Conservation (phyloP, 1,140 invertebrate species). For the Ceratina australensis region DNA sequence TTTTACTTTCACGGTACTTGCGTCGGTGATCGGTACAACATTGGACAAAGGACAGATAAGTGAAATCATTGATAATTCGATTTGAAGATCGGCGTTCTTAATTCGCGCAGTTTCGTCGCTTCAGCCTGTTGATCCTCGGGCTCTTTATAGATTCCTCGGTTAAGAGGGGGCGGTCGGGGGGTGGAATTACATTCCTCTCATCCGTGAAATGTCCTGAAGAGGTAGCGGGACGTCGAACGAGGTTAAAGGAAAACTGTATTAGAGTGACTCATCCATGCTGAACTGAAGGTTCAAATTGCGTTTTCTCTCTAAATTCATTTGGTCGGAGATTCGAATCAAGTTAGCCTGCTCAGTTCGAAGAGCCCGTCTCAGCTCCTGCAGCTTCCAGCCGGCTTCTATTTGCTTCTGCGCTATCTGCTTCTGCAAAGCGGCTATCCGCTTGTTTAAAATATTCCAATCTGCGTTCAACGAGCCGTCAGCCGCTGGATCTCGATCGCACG, state of each 20-base stretch:
- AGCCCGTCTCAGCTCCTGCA: slow-evolving; percentile 61
- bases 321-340: slow-evolving; percentile 63
- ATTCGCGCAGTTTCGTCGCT: not conserved
- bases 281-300: slow-evolving; percentile 63
- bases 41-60: not conserved
- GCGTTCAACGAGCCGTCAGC: slow-evolving; percentile 25
- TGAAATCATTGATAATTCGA: not conserved
- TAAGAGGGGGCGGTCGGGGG: not conserved
- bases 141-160: not conserved
- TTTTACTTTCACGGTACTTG: not conserved
- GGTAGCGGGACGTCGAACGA: not conserved
- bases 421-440: slow-evolving; percentile 70
- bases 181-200: not conserved
- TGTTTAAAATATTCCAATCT: slow-evolving; percentile 63
- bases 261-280: slow-evolving; percentile 46
- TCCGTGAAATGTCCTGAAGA: not conserved
- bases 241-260: slow-evolving; percentile 4
- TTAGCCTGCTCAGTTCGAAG: slow-evolving; percentile 64
- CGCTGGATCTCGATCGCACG: not conserved
- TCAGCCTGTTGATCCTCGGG: not conserved
- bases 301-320: slow-evolving; percentile 66
- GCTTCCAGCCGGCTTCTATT: slow-evolving; percentile 60
- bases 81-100: not conserved
- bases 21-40: not conserved
- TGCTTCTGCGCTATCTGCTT: slow-evolving; percentile 70